phyloP scores from a whole-genome alignment of 2,797 vertebrate species.

The Tragelaphus oryx region DNA sequence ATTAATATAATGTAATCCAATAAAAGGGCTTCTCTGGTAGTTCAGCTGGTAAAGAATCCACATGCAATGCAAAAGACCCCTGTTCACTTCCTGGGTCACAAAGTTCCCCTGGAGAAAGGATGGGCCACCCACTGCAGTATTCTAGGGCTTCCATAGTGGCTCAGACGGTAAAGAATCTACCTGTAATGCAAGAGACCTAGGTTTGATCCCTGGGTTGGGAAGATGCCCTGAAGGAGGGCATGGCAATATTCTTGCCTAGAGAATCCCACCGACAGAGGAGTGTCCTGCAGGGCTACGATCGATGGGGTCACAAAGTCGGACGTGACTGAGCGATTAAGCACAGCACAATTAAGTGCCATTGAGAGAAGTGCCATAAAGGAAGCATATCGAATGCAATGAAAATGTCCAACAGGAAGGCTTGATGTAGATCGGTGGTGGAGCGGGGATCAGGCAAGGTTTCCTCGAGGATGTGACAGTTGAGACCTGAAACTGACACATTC shows the following conservation, averaged over 20 bases:
- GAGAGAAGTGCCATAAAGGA: neutral
- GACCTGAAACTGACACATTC: neutral
- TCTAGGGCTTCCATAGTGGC: neutral
- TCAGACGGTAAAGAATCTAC: neutral
- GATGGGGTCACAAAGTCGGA: neutral
- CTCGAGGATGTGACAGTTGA: neutral
- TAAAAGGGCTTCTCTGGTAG: neutral
- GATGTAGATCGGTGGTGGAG: fast-evolving
- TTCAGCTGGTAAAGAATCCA: neutral
- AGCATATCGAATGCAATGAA: neutral
- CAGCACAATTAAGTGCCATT: neutral
- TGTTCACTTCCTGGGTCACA: neutral
- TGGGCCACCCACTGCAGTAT: neutral
- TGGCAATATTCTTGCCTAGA: neutral
- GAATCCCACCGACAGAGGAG: neutral
- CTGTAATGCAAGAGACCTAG: neutral
- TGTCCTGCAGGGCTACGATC: neutral
- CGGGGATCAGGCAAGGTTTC: neutral
- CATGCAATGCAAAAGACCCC: neutral
- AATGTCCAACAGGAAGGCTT: neutral
- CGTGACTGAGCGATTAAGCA: neutral
- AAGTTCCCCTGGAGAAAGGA: neutral
- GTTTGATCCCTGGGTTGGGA: neutral
- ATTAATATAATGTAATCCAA: neutral
- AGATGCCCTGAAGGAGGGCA: neutral